phyloP scores from a whole-genome alignment of 2,888 invertebrate species.

The Cynaeus angustus region DNA sequence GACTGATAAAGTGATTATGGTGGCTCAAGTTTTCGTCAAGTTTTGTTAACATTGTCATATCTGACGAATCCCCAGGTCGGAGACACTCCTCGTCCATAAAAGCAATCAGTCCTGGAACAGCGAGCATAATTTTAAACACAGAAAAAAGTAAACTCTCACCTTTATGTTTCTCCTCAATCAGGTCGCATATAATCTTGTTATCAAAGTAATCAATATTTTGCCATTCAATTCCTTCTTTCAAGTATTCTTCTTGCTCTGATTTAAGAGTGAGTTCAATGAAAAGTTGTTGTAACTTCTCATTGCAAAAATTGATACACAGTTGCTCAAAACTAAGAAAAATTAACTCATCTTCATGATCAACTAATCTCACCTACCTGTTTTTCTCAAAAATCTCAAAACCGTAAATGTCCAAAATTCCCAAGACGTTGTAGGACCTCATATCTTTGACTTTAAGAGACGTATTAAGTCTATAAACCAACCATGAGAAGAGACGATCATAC shows the following conservation, averaged over 20 bases:
- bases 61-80: conserved; percentile 90
- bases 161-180: conserved; percentile 91
- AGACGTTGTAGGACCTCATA: conserved; percentile 78
- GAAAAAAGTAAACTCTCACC: conserved; percentile 73
- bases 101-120: conserved; percentile 81
- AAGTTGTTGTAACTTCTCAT: conserved; percentile 94
- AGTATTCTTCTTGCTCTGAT: conserved; percentile 94
- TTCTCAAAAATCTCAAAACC: conserved; percentile 95
- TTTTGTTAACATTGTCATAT: conserved; percentile 87
- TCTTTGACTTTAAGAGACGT: conserved; percentile 78
- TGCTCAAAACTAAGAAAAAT: conserved; percentile 82
- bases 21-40: conserved; percentile 81
- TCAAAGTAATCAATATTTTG: conserved; percentile 92
- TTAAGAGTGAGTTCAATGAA: conserved; percentile 94
- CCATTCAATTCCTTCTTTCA: conserved; percentile 94
- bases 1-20: conserved; percentile 89
- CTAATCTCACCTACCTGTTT: conserved; percentile 84
- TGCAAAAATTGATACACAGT: conserved; percentile 96
- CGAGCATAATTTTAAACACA: background rate
- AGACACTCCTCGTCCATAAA: conserved; percentile 94
- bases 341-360: background rate
- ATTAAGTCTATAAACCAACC: conserved; percentile 90
- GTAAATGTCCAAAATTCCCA: conserved; percentile 95
- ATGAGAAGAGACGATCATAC: conserved; percentile 92
- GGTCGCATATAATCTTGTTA: conserved; percentile 94